Evolutionary conservation across 2,888 invertebrate species (phyloP).

Genomic region (Cosmia trapezina): DNA sequence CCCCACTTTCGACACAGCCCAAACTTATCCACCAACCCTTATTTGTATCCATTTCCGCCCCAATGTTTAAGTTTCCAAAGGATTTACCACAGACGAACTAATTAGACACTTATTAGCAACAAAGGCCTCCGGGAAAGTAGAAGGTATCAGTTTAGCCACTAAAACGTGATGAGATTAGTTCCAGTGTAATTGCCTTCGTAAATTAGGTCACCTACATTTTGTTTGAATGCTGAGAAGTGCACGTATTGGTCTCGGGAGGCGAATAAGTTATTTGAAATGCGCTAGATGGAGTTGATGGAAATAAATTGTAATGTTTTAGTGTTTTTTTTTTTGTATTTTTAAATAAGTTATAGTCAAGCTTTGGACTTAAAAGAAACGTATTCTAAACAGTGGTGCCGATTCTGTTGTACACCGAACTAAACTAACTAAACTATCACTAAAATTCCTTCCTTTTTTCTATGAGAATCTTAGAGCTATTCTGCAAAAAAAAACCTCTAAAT

Average conservation of each 20-base stretch:
- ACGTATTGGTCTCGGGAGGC: slow-evolving; percentile 35
- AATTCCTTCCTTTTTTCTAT: too few species aligned
- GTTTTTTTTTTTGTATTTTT: background rate
- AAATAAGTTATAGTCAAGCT: too few species aligned
- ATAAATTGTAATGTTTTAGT: background rate
- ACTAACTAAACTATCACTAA: too few species aligned
- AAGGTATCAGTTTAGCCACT: slow-evolving; percentile 42
- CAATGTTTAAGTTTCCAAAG: slow-evolving; percentile 54
- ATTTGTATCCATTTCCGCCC: slow-evolving; percentile 46
- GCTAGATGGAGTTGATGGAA: background rate
- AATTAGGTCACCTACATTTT: slow-evolving; percentile 58
- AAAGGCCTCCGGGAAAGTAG: slow-evolving; percentile 39
- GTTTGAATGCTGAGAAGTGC: slow-evolving; percentile 42
- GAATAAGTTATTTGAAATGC: slow-evolving; percentile 33
- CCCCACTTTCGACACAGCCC: background rate
- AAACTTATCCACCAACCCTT: slow-evolving; percentile 36
- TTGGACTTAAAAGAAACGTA: too few species aligned
- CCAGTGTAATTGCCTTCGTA: slow-evolving; percentile 49
- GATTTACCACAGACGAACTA: slow-evolving; percentile 52
- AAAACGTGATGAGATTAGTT: slow-evolving; percentile 61
- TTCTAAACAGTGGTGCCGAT: too few species aligned
- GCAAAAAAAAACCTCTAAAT: too few species aligned
- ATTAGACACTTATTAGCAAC: slow-evolving; percentile 61
- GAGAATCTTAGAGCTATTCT: too few species aligned
- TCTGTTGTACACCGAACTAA: too few species aligned